Evolutionary conservation across 2,888 invertebrate species (phyloP), one percentile per base, ranked within the genome.

Genomic region (Elmis aenea): DNA sequence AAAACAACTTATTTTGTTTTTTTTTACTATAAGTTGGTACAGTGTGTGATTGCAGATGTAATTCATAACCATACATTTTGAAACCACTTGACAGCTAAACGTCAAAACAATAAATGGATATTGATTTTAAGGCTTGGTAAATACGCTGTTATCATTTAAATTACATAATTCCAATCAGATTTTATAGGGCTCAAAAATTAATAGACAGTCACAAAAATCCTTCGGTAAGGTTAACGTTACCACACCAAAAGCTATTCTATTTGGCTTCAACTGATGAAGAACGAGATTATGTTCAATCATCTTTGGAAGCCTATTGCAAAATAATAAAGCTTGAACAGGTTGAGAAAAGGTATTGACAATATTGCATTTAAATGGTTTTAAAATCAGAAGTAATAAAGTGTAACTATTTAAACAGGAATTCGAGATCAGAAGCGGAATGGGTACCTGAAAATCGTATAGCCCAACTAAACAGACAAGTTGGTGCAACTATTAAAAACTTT

Each of bases 301-400:
- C 52, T 38, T 48, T 56, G 21, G 30, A 52, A 13, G 33, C 30
- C 25, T 45, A 59, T 11, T 38, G 46, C 34, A 41, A 38, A 16
- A 33, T 49, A 15, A 41, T 60, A 13, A 34, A 45, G 18, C 51
- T 55, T 37, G 45, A 46, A 11, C 48, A 62, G 27, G 59, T 63
- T 3, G 62, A 63, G 11, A 52, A 55, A 45, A 57, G 63, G 64
- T 61, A 44, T 30, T n/a, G n/a, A n/a, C n/a, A n/a, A n/a, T n/a
- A n/a, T n/a, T n/a, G n/a, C n/a, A n/a, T n/a, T n/a, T n/a, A n/a
- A n/a, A n/a, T n/a, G n/a, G n/a, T n/a, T n/a, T n/a, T n/a, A n/a
- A n/a, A n/a, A n/a, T n/a, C n/a, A n/a, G n/a, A n/a, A n/a, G n/a
- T n/a, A n/a, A n/a, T n/a, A n/a, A n/a, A n/a, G n/a, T n/a, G n/a